Conservation (phyloP, 2,113 vertebrate species). For the Nanorana parkeri region DNA sequence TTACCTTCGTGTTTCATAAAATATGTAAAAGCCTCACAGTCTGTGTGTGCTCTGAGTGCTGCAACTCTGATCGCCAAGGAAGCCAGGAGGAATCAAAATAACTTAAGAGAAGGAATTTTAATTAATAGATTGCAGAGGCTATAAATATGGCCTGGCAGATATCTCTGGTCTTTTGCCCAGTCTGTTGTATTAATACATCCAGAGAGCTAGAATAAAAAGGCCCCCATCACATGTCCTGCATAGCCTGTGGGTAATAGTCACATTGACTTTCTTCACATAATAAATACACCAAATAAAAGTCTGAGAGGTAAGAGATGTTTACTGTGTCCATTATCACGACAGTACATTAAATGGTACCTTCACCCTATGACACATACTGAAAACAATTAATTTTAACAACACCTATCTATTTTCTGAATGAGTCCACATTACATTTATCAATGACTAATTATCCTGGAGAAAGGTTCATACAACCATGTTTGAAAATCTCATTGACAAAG, state of each 20-base stretch:
- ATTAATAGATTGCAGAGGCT: slow-evolving; percentile 61
- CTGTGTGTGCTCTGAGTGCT: slow-evolving; percentile 19
- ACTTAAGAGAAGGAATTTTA: slow-evolving; percentile 60
- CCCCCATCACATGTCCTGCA: neutral
- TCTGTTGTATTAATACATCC: slow-evolving; percentile 27
- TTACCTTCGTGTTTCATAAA: slow-evolving; percentile 50
- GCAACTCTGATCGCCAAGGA: neutral
- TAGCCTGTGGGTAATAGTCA: neutral
- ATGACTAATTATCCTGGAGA: too few species aligned
- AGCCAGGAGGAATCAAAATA: slow-evolving; percentile 43
- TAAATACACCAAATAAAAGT: neutral
- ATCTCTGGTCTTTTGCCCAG: slow-evolving; percentile 55
- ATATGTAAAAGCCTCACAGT: slow-evolving; percentile 44
- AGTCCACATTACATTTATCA: too few species aligned
- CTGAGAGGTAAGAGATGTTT: neutral
- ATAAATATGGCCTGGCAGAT: slow-evolving; percentile 58
- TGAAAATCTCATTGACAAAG: too few species aligned
- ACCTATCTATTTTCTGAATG: too few species aligned
- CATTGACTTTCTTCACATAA: slow-evolving; percentile 35
- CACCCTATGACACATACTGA: too few species aligned
- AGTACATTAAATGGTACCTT: neutral
- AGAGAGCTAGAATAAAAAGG: slow-evolving; percentile 31
- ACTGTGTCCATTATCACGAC: neutral
- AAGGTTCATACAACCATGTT: too few species aligned
- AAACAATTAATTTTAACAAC: too few species aligned